These are phyloP conservation scores for Coranthus polyacanthus DNA, from an alignment of 2,797 vertebrate genomes.

Conservation along the genomic window DNA sequence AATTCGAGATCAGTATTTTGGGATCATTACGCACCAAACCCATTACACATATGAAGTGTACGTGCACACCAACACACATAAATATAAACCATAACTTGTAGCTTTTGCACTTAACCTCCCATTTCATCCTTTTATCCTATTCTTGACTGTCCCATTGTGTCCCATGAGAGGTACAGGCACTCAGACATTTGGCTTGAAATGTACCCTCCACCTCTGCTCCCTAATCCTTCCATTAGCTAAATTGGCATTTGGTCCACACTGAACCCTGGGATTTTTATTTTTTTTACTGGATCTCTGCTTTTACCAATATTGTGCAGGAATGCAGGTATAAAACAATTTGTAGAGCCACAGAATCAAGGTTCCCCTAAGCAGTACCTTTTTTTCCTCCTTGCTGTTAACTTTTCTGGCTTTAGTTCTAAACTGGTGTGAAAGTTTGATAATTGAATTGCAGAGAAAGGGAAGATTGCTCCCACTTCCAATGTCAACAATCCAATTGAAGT, in stretches of 20 bases:
- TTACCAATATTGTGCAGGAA: constrained; percentile 57
- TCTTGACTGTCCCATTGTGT: constrained; percentile 32
- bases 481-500: constrained; percentile 75
- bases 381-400: constrained; percentile 40
- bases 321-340: constrained; percentile 56
- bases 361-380: constrained; percentile 50
- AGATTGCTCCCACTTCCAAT: constrained; percentile 76
- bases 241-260: constrained; percentile 68
- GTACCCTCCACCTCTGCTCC: constrained; percentile 58
- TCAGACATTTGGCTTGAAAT: constrained; percentile 65
- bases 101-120: constrained; percentile 16
- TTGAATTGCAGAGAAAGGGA: constrained; percentile 69
- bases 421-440: constrained; percentile 73
- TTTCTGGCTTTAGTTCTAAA: constrained; percentile 62
- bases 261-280: constrained; percentile 46
- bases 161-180: constrained; percentile 36
- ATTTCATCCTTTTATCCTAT: constrained; percentile 52
- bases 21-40: not conserved
- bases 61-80: constrained; percentile 17
- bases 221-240: constrained; percentile 80
- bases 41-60: not conserved
- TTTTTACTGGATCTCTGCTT: constrained; percentile 49
- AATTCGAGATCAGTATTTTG: too few relatives aligned
- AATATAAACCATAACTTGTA: constrained; percentile 8
- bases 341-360: constrained; percentile 47